phyloP scores from a whole-genome alignment of 2,797 vertebrate species.

The Aeoliscus strigatus region DNA sequence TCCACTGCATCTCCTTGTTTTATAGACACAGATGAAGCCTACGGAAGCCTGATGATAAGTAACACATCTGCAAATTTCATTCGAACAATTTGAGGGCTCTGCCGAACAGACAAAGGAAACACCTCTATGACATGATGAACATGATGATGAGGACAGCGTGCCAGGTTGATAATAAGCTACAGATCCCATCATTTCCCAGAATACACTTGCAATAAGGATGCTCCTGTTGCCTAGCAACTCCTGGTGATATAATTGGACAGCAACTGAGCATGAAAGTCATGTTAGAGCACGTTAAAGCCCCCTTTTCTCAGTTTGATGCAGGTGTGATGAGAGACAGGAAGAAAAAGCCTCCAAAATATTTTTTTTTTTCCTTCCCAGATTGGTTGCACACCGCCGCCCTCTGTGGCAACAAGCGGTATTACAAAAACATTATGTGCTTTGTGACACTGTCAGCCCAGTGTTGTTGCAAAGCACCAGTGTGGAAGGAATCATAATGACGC shows the following conservation, averaged over 20 bases:
- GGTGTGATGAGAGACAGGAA: conserved; percentile 27
- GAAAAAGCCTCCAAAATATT: neutral
- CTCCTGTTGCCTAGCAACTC: conserved; percentile 67
- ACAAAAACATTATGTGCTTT: conserved; percentile 42
- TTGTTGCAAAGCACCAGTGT: conserved; percentile 18
- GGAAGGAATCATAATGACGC: conserved; percentile 42
- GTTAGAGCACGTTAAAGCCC: conserved; percentile 18
- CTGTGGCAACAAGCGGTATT: conserved; percentile 32
- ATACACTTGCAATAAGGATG: conserved; percentile 48
- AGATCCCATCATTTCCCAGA: conserved; percentile 50
- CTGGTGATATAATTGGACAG: conserved; percentile 50
- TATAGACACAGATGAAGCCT: too few relatives aligned
- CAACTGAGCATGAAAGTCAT: conserved; percentile 62
- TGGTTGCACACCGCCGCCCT: conserved; percentile 12
- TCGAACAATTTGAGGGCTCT: too few relatives aligned
- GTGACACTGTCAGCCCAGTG: conserved; percentile 11
- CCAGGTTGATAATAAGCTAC: conserved; percentile 31
- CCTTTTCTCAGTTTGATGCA: conserved; percentile 13
- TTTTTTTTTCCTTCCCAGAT: neutral
- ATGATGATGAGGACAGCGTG: conserved; percentile 11
- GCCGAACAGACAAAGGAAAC: too few relatives aligned
- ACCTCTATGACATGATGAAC: too few relatives aligned
- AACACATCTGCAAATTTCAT: too few relatives aligned
- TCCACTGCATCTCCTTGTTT: too few relatives aligned
- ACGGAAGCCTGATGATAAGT: too few relatives aligned